A percentile compares a stretch with the other conserved stretches of the same genome.
These are phyloP conservation scores for Pyrrhia umbra DNA, from an alignment of 2,888 invertebrate species.

Conservation along the genomic window DNA sequence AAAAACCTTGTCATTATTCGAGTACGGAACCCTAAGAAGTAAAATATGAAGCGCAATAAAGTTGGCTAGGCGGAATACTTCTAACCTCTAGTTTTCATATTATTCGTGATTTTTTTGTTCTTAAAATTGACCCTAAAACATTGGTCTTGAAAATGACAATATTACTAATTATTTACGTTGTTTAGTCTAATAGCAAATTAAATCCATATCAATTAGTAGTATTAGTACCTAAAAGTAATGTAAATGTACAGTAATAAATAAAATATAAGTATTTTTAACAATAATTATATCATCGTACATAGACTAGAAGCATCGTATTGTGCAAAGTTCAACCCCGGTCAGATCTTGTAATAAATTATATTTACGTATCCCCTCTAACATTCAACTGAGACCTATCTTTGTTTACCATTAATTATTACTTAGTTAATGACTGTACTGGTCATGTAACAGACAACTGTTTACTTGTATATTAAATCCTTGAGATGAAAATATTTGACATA, in stretches of 20 bases:
- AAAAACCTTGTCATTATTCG: too few relatives aligned
- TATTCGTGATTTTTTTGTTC: too few relatives aligned
- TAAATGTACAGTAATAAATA: background rate
- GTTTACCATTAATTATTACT: constrained; percentile 1
- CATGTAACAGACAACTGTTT: background rate
- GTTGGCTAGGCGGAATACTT: too few relatives aligned
- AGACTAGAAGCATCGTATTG: constrained; percentile 8
- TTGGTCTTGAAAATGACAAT: too few relatives aligned
- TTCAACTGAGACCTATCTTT: background rate
- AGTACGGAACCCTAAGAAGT: too few relatives aligned
- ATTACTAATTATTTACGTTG: background rate
- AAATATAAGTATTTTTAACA: background rate
- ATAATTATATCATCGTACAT: background rate
- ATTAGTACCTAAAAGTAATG: background rate
- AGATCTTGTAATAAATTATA: constrained; percentile 16
- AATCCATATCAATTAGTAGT: too few relatives aligned
- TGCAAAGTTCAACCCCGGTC: constrained; percentile 33
- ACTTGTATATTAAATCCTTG: too few relatives aligned
- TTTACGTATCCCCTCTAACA: constrained; percentile 25
- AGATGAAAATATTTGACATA: background rate
- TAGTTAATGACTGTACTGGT: constrained; percentile 19
- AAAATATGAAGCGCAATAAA: too few relatives aligned
- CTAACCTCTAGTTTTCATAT: too few relatives aligned
- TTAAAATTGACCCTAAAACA: too few relatives aligned
- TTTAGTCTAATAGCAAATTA: too few relatives aligned